These are phyloP conservation scores for human (Homo sapiens) DNA, from an alignment of 2,113 vertebrate genomes.

Conservation along the genomic window DNA sequence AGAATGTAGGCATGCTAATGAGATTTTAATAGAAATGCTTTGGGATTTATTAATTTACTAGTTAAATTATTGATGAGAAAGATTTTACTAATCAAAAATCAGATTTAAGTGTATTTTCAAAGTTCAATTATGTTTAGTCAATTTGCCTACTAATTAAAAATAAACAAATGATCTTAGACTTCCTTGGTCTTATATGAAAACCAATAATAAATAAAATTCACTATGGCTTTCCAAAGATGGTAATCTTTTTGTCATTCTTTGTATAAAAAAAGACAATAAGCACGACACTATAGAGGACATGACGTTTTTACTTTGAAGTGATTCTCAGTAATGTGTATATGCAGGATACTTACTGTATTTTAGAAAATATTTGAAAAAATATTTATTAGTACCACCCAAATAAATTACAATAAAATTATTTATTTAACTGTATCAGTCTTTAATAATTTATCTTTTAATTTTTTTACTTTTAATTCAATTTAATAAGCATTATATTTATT, in stretches of 20 bases:
- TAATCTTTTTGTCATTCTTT: background rate
- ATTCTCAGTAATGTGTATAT: background rate
- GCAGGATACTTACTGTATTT: background rate
- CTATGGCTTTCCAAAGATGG: background rate
- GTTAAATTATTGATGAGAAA: slow-evolving; percentile 67
- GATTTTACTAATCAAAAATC: slow-evolving; percentile 62
- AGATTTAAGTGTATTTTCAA: slow-evolving; percentile 60
- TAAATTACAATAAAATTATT: background rate
- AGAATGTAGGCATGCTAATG: slow-evolving; percentile 43
- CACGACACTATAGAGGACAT: background rate
- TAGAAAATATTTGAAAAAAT: background rate
- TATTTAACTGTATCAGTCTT: background rate
- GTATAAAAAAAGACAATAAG: background rate
- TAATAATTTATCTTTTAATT: background rate
- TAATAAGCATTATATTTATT: background rate
- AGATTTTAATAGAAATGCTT: slow-evolving; percentile 58
- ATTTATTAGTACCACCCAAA: background rate
- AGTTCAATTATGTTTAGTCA: slow-evolving; percentile 25
- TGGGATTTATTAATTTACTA: slow-evolving; percentile 64
- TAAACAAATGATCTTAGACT: slow-evolving; percentile 39
- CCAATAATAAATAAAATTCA: slow-evolving; percentile 58
- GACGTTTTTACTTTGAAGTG: background rate
- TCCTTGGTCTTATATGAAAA: slow-evolving; percentile 17
- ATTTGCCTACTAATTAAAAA: slow-evolving; percentile 71
- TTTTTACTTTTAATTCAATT: background rate